phyloP scores from a whole-genome alignment of 2,797 vertebrate genomes.

The Eurystomus glaucurus region DNA sequence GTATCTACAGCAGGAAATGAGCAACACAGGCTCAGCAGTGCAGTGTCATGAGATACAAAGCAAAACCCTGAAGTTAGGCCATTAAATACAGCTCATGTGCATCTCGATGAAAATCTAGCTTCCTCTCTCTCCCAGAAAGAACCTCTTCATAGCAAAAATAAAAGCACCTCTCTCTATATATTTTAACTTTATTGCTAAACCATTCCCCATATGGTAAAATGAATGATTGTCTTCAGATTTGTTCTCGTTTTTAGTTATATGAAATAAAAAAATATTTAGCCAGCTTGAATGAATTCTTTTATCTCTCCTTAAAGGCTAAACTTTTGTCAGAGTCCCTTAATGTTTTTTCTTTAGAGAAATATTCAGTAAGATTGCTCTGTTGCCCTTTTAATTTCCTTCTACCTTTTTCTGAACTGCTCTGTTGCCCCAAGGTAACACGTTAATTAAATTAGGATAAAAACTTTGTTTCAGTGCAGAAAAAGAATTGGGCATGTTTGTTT shows the following conservation, averaged over 20 bases:
- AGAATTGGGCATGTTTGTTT: constrained; percentile 57
- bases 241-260: constrained; percentile 2
- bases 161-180: background rate
- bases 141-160: background rate
- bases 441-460: constrained; percentile 79
- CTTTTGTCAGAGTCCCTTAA: constrained; percentile 37
- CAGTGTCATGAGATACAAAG: background rate
- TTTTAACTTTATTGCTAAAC: background rate
- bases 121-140: background rate
- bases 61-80: background rate
- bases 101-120: background rate
- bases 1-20: background rate
- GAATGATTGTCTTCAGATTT: constrained; percentile 10
- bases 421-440: constrained; percentile 55
- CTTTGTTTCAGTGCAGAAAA: constrained; percentile 48
- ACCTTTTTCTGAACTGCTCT: constrained; percentile 68
- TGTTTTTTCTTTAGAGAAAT: constrained; percentile 45
- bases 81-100: background rate
- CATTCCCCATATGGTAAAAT: background rate
- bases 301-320: constrained; percentile 49
- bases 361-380: constrained; percentile 57
- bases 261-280: constrained; percentile 49
- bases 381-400: constrained; percentile 80
- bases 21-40: fast-evolving
- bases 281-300: constrained; percentile 69